Conservation (phyloP, 2,888 invertebrate genomes). For the Diarsia brunnea region DNA sequence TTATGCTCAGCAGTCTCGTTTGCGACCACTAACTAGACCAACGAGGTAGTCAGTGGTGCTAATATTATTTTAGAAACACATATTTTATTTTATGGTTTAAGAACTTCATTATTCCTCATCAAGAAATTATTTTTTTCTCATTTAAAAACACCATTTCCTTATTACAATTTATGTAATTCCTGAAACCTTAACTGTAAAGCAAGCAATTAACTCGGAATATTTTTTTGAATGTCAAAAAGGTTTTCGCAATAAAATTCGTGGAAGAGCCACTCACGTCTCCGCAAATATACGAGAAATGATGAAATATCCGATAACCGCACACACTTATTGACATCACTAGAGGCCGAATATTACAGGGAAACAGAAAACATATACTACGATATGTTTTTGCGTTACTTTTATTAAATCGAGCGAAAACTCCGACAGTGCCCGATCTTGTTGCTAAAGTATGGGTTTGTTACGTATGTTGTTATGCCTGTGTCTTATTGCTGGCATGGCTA, state of each 20-base stretch:
- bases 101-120: too few species aligned
- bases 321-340: constrained; percentile 49
- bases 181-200: not conserved
- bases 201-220: too few species aligned
- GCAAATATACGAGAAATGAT: not conserved
- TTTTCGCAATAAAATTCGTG: not conserved
- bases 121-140: too few species aligned
- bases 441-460: constrained; percentile 11
- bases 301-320: constrained; percentile 33
- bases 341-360: constrained; percentile 29
- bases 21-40: too few species aligned
- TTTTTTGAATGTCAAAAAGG: not conserved
- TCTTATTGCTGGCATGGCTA: constrained; percentile 21
- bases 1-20: too few species aligned
- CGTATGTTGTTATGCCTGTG: constrained; percentile 23
- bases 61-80: not conserved
- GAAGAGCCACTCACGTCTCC: not conserved
- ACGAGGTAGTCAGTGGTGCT: too few species aligned
- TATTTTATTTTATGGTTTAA: not conserved
- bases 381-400: constrained; percentile 58
- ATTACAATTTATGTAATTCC: not conserved
- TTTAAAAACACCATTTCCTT: not conserved
- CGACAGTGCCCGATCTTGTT: constrained; percentile 25
- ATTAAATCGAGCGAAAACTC: constrained; percentile 63
- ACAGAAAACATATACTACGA: constrained; percentile 39